Evolutionary conservation across 2,113 vertebrate genomes (phyloP).

Genomic region (Datnioides undecimradiatus): DNA sequence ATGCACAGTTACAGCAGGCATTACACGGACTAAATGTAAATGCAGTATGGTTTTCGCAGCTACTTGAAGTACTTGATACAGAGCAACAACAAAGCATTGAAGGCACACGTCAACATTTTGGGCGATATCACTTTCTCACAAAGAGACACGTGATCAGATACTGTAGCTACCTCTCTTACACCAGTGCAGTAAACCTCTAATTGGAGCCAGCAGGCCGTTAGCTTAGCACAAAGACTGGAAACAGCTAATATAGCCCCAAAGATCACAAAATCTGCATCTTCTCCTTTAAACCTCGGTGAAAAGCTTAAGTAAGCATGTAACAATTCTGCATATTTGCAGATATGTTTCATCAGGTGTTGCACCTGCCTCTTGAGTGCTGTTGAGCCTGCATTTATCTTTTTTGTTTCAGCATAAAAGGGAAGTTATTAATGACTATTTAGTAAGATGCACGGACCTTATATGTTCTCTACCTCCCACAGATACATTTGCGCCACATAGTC

Average conservation of each 20-base stretch:
- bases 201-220: not conserved
- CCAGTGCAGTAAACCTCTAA: too few relatives aligned
- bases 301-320: not conserved
- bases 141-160: not conserved
- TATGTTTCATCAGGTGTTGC: not conserved
- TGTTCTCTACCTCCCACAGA: too few relatives aligned
- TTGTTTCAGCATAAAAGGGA: not conserved
- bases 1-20: not conserved
- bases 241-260: not conserved
- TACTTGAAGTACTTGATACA: not conserved
- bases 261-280: too few relatives aligned
- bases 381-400: not conserved
- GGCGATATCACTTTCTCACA: too few relatives aligned
- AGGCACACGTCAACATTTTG: not conserved
- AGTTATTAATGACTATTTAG: not conserved
- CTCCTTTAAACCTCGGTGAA: not conserved
- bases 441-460: not conserved
- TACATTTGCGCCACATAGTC: not conserved
- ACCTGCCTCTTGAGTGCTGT: not conserved
- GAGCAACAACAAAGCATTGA: too few relatives aligned
- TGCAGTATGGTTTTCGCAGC: not conserved
- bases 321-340: not conserved
- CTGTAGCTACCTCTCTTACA: too few relatives aligned
- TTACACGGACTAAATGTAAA: too few relatives aligned
- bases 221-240: not conserved